Conservation (phyloP, 2,797 vertebrate species). For the Arremon brunneinucha region DNA sequence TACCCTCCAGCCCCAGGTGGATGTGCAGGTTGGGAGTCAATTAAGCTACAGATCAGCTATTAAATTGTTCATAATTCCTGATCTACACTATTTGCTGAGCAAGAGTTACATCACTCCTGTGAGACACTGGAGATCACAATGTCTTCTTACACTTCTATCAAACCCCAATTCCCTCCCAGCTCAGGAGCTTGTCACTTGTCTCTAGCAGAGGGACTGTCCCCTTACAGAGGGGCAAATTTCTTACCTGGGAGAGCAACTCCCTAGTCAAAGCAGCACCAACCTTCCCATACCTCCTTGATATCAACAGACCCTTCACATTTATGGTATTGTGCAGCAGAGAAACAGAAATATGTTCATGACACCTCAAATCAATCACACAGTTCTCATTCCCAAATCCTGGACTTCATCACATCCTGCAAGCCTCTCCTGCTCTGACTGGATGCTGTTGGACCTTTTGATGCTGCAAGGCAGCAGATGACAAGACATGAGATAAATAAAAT, state of each 20-base stretch:
- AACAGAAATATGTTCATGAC: background rate
- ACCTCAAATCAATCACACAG: background rate
- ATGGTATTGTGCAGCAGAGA: background rate
- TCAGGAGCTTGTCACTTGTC: background rate
- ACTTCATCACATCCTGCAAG: background rate
- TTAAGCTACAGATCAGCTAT: background rate
- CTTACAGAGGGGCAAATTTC: background rate
- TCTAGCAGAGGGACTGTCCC: background rate
- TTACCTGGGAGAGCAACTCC: background rate
- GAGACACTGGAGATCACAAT: background rate
- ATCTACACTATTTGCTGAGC: background rate
- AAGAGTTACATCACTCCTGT: background rate
- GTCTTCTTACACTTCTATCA: background rate
- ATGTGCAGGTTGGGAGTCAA: background rate
- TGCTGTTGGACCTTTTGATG: background rate
- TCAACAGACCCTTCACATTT: background rate
- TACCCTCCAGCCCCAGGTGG: background rate
- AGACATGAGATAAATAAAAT: constrained; percentile 42
- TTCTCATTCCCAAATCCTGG: background rate
- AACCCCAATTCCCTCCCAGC: background rate
- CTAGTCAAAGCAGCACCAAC: background rate
- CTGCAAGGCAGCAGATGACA: background rate
- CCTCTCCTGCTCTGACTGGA: background rate
- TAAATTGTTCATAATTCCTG: background rate
- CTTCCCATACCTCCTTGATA: background rate